These are phyloP conservation scores for Merops nubicus DNA, from an alignment of 2,113 vertebrate genomes.

Conservation along the genomic window DNA sequence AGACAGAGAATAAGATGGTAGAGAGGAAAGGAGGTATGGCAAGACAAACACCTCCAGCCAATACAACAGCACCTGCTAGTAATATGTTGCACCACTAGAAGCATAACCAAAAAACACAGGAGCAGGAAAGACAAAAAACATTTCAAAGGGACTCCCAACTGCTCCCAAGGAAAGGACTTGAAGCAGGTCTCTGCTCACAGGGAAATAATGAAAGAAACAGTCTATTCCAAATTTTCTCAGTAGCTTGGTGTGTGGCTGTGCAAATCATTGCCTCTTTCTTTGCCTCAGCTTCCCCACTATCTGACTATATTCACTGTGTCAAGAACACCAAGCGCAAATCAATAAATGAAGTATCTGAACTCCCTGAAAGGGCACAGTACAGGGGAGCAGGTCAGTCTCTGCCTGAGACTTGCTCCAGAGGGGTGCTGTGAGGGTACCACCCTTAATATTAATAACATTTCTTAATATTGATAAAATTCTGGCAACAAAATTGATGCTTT, in stretches of 20 bases:
- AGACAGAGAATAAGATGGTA: neutral
- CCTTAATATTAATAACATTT: neutral
- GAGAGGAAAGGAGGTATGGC: neutral
- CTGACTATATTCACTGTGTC: neutral
- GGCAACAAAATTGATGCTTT: neutral
- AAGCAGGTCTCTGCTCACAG: neutral
- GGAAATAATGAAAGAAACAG: neutral
- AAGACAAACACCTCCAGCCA: neutral
- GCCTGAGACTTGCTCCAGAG: neutral
- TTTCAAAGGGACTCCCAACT: neutral
- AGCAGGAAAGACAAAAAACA: neutral
- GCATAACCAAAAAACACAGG: neutral
- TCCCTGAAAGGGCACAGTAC: neutral
- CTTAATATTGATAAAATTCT: neutral
- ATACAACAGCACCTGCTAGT: neutral
- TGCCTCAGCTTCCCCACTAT: neutral
- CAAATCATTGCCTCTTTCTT: neutral
- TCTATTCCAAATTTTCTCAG: neutral
- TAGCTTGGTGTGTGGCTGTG: neutral
- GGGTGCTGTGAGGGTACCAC: neutral
- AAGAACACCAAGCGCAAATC: neutral
- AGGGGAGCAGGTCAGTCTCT: neutral
- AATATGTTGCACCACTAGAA: fast-evolving
- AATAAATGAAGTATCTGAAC: neutral
- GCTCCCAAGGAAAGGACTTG: neutral